A percentile compares a stretch with the other conserved stretches of the same genome.
These are phyloP conservation scores for Microcebus tavaratra DNA, from an alignment of 2,113 vertebrate genomes.

Conservation along the genomic window DNA sequence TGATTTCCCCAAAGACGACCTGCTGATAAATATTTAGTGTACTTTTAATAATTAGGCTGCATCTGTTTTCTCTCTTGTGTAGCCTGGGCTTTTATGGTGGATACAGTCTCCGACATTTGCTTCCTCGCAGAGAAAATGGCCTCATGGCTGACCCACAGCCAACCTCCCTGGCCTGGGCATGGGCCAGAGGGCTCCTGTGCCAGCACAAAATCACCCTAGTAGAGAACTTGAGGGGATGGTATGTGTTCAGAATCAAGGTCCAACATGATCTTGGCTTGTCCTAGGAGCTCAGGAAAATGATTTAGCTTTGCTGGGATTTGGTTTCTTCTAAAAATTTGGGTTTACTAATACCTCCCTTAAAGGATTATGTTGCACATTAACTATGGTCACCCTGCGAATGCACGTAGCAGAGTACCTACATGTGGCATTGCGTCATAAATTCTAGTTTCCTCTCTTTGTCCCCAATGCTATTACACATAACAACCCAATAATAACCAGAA, in stretches of 20 bases:
- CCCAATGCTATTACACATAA: not conserved
- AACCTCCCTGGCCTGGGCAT: not conserved
- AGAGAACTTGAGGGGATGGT: not conserved
- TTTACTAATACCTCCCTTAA: not conserved
- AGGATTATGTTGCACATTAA: not conserved
- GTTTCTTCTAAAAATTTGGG: slow-evolving; percentile 19
- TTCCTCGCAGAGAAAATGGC: not conserved
- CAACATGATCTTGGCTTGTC: not conserved
- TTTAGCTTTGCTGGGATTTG: not conserved
- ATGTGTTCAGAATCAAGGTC: not conserved
- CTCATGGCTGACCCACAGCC: not conserved
- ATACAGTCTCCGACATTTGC: not conserved
- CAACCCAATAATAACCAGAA: not conserved
- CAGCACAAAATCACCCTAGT: not conserved
- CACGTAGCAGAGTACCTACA: too few species aligned
- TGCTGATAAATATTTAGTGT: slow-evolving; percentile 28
- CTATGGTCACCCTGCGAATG: not conserved
- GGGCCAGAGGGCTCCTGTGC: accelerated
- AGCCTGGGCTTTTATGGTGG: not conserved
- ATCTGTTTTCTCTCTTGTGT: not conserved
- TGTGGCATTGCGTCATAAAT: not conserved
- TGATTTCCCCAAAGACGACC: not conserved
- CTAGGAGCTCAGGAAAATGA: not conserved
- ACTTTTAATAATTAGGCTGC: not conserved
- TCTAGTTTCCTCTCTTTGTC: not conserved